Evolutionary conservation across 1,140 invertebrate genomes (phyloP), one percentile per base, ranked within the genome.

Genomic region (Magallana ariakensis): DNA sequence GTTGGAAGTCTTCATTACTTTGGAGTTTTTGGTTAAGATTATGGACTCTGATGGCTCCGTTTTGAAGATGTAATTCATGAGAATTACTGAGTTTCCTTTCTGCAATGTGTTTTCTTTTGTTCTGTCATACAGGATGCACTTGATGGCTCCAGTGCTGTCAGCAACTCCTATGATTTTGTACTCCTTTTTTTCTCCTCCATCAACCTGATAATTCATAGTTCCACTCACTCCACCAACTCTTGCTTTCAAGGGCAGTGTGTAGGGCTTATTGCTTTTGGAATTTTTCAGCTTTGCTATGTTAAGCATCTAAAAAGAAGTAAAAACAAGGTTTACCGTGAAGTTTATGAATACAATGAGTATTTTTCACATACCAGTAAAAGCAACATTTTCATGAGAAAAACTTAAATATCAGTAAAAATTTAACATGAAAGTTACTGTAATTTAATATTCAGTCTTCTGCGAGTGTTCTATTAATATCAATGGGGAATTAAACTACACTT

Each of bases 11-110:
- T 16, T 62, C 58, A 62, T 62, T 0, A 62, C 58, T 62, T 62
- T 62, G 1, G 58, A 62, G 16, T 62, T 62, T 62, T 62, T 62
- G 15, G 58, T 62, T 62, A 62, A 16, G 16, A 62, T 62, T 13
- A 62, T 62, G 1, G 58, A 62, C 19, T 62, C 58, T 62, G 57
- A 13, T 58, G 58, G 58, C 7, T 62, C 58, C 15, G 16, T 62
- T 19, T 62, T 62, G 1, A n/a, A 62, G 15, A 62, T 62, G 15
- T 62, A 62, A 62, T 62, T 62, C 58, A 62, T 62, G 16, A 62
- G 58, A 62, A 62, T 62, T 62, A 62, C 58, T n/a, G 58, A 62
- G 58, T 16, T 62, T 62, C 58, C 58, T 16, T 62, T 7, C 58
- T 62, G 11, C 58, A 62, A 7, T 7, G 19, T 62, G 13, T 62